Base-by-base conservation (phyloP, 2,888 invertebrate species). In the Candidula unifasciata region DNA sequence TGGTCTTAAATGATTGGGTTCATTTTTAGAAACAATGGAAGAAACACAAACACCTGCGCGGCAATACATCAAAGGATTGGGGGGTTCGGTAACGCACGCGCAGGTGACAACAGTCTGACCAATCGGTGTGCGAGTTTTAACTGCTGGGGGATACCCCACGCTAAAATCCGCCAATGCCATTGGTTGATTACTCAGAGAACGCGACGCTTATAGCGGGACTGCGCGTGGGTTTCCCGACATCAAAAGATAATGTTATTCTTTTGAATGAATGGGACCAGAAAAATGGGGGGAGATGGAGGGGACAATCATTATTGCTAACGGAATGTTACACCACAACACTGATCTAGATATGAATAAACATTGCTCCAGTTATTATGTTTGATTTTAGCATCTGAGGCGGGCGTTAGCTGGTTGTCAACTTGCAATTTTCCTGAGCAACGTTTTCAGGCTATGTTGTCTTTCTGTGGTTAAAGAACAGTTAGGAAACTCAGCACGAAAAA, bases 11-110 rank as follows among this genome's bases (percentile, higher is more conserved):
- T 69, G 71, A 35, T 35, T 57, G 57, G 71, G 54, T n/a, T 69
- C 54, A 71, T 57, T 80, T 74, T 71, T 54, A 80, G 71, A 80
- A 68, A 76, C 76, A 82, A 68, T 69, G 82, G 76, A 18, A 33
- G n/a, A 33, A 77, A 37, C 68, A 74, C 68, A 82, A 73, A 82
- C 82, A 82, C 82, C 82, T 82, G 82, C 82, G 54, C 52, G 64
- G 6, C 66, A 3, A 66, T 76, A 82, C 68, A 77, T 82, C 82
- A 82, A 82, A 82, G 76, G 27, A 44, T 5, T 27, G 10, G 54
- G 10, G 54, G 30, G 33, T 82, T 82, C 82, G 76, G 66, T 82
- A 77, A 82, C 73, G 82, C 82, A 82, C 76, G 68, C 82, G 82
- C 82, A 82, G 82, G 82, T 82, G 82, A 76, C 68, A 77, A 68